Percentiles rank a stretch among this genome's conserved stretches.
phyloP scores from a whole-genome alignment of 1,140 invertebrate genomes.

The Eubasilissa regina region DNA sequence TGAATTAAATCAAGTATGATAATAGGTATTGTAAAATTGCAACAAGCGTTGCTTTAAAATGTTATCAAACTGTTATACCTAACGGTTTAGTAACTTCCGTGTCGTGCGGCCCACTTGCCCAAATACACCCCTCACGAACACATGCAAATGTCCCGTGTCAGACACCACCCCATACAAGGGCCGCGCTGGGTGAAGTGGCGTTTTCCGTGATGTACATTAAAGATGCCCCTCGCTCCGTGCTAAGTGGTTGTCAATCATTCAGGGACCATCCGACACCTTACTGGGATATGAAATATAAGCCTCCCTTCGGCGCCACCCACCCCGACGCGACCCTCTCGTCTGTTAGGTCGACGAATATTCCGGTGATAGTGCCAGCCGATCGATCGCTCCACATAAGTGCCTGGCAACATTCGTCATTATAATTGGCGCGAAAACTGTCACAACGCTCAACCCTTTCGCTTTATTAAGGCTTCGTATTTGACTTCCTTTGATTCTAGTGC shows the following conservation, averaged over 20 bases:
- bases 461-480: conserved; percentile 13
- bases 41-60: too few species aligned
- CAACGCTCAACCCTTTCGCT: conserved; percentile 1
- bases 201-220: conserved; percentile 24
- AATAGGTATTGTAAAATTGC: too few species aligned
- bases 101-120: too few species aligned
- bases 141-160: conserved; percentile 11
- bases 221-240: conserved; percentile 28
- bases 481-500: conserved; percentile 30
- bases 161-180: neutral
- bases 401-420: conserved; percentile 32
- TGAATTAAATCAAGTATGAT: too few species aligned
- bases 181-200: conserved; percentile 21
- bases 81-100: too few species aligned
- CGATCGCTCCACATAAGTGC: conserved; percentile 11
- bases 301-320: neutral
- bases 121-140: conserved; percentile 6
- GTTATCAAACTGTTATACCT: too few species aligned
- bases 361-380: neutral
- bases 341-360: too few species aligned
- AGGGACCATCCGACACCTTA: conserved; percentile 27
- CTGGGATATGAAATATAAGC: conserved; percentile 44
- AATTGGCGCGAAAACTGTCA: conserved; percentile 36
- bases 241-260: conserved; percentile 51
- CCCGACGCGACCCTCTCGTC: neutral